A percentile compares a stretch with the other conserved stretches of the same genome.
phyloP scores from a whole-genome alignment of 1,140 invertebrate genomes.

The Drosophila bocqueti region DNA sequence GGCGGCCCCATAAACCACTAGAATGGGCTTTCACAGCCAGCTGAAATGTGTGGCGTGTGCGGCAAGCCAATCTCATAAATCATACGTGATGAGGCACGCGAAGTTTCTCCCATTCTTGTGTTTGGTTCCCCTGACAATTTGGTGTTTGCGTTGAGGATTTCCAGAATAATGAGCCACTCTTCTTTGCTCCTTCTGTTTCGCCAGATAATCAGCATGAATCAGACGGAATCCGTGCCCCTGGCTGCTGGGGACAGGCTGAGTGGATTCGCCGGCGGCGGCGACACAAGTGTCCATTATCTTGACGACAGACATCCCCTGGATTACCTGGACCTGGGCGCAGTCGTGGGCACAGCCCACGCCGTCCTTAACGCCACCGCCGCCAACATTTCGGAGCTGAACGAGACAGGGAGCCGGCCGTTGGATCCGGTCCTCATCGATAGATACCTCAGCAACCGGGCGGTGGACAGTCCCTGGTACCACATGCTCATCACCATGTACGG shows the following conservation, averaged over 20 bases:
- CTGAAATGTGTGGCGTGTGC: slow-evolving; percentile 39
- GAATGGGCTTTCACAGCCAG: slow-evolving; percentile 8
- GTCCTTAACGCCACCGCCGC: slow-evolving; percentile 9
- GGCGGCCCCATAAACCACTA: slow-evolving; percentile 18
- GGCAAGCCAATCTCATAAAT: slow-evolving; percentile 50
- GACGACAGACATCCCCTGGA: slow-evolving; percentile 53
- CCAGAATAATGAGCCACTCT: slow-evolving; percentile 15
- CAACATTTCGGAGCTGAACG: slow-evolving; percentile 38
- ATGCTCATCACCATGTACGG: slow-evolving; percentile 90
- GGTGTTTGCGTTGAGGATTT: slow-evolving; percentile 25
- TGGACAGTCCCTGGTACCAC: slow-evolving; percentile 88
- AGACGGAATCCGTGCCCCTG: slow-evolving; percentile 42
- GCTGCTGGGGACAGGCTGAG: slow-evolving; percentile 20
- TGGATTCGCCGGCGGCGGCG: slow-evolving; percentile 32
- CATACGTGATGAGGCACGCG: slow-evolving; percentile 49
- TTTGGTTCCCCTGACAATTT: slow-evolving; percentile 4
- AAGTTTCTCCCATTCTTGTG: not conserved
- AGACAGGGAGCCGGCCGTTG: slow-evolving; percentile 35
- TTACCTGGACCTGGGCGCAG: slow-evolving; percentile 45
- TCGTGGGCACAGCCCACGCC: slow-evolving; percentile 6
- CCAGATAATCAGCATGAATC: slow-evolving; percentile 73
- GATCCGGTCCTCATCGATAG: slow-evolving; percentile 86
- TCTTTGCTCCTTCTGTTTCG: slow-evolving; percentile 14
- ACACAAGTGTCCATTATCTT: slow-evolving; percentile 31
- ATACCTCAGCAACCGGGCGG: slow-evolving; percentile 88